Evolutionary conservation across 2,888 invertebrate genomes (phyloP).

Genomic region (Chalcosyrphus nemorum): DNA sequence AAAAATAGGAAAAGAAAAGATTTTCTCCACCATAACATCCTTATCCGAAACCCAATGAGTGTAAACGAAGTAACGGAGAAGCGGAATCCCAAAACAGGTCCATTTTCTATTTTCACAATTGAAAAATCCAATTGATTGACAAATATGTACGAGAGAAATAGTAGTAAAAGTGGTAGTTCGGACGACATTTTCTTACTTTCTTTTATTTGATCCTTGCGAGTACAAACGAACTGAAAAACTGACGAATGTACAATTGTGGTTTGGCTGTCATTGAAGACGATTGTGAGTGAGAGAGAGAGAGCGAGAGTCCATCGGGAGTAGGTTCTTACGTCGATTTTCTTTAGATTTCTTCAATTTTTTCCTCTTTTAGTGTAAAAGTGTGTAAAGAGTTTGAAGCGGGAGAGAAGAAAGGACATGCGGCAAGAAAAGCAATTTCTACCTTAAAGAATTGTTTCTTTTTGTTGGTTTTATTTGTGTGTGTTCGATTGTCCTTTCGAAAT

Average conservation of each 20-base stretch:
- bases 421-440: constrained; percentile 62
- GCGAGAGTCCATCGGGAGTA: constrained; percentile 36
- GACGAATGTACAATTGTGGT: constrained; percentile 62
- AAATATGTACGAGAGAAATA: constrained; percentile 43
- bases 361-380: not conserved
- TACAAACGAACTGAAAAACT: constrained; percentile 42
- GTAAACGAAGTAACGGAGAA: constrained; percentile 43
- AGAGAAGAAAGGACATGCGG: constrained; percentile 30
- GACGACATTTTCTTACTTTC: constrained; percentile 18
- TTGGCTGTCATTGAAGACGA: constrained; percentile 7
- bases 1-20: not conserved
- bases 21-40: constrained; percentile 23
- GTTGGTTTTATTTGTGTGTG: constrained; percentile 60
- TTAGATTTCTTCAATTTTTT: constrained; percentile 16
- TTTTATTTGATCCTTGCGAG: constrained; percentile 40
- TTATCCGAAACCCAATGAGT: constrained; percentile 43
- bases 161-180: constrained; percentile 27
- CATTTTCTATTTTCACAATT: constrained; percentile 70
- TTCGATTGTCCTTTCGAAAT: constrained; percentile 53
- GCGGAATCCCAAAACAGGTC: constrained; percentile 35
- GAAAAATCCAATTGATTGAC: constrained; percentile 72
- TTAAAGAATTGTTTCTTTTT: constrained; percentile 68
- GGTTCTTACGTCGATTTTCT: constrained; percentile 40
- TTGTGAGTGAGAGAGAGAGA: no score
- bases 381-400: constrained; percentile 9